phyloP scores from a whole-genome alignment of 2,797 vertebrate genomes.

The Lophius americanus region DNA sequence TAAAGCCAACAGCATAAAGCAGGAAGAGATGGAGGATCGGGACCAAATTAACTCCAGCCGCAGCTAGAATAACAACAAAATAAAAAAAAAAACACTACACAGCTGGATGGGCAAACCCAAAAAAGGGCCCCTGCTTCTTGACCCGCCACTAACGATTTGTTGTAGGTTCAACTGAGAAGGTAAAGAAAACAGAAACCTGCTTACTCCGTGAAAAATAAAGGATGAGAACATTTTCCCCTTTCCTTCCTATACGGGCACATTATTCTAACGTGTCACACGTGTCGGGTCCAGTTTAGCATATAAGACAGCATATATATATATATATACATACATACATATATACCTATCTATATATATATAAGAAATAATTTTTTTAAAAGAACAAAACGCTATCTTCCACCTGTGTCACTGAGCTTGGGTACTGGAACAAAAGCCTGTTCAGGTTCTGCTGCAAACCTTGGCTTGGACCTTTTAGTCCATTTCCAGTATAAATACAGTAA shows the following conservation, averaged over 20 bases:
- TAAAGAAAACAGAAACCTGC: slow-evolving; percentile 31
- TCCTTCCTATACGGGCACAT: slow-evolving; percentile 31
- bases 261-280: slow-evolving; percentile 2
- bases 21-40: slow-evolving; percentile 59
- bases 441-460: slow-evolving; percentile 45
- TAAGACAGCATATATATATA: too few relatives aligned
- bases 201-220: slow-evolving; percentile 19
- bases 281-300: slow-evolving; percentile 1
- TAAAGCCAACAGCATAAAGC: slow-evolving; percentile 47
- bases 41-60: slow-evolving; percentile 54
- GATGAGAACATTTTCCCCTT: slow-evolving; percentile 11
- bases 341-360: too few relatives aligned
- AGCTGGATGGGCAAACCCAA: slow-evolving; percentile 42
- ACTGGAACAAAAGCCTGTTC: slow-evolving; percentile 53
- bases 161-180: slow-evolving; percentile 6
- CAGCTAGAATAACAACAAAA: slow-evolving; percentile 69
- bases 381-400: slow-evolving; percentile 31
- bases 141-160: slow-evolving; percentile 14
- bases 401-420: slow-evolving; percentile 57
- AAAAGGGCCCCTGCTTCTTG: slow-evolving; percentile 20
- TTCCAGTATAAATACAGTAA: slow-evolving; percentile 67
- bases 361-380: slow-evolving; percentile 14
- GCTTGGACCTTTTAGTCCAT: slow-evolving; percentile 43
- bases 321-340: too few relatives aligned
- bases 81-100: slow-evolving; percentile 33